These are phyloP conservation scores for Anastatus disparis DNA, from an alignment of 1,140 invertebrate species.

Conservation along the genomic window DNA sequence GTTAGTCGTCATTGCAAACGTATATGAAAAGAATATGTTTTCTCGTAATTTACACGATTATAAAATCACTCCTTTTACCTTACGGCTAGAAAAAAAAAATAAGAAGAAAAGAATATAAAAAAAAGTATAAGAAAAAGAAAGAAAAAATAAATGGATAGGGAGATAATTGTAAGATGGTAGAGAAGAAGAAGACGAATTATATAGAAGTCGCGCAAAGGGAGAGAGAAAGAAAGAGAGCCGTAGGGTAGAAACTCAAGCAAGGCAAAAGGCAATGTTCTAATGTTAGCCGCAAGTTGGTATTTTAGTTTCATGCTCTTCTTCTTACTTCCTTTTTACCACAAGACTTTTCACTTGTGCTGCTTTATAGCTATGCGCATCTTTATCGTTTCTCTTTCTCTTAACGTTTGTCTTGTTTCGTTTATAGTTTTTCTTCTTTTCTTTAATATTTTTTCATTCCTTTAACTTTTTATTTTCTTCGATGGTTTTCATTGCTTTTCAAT, in stretches of 20 bases:
- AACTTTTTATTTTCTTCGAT: background rate
- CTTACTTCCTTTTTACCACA: background rate
- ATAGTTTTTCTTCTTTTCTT: too few species aligned
- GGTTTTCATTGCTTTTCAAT: background rate
- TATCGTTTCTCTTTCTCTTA: background rate
- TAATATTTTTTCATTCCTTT: background rate
- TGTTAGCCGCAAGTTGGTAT: conserved; percentile 5
- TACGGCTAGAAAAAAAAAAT: background rate
- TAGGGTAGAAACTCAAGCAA: too few species aligned
- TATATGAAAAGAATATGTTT: background rate
- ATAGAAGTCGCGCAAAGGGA: background rate
- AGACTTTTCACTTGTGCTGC: background rate
- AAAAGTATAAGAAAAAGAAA: background rate
- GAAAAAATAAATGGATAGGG: background rate
- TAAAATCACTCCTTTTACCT: conserved; percentile 18
- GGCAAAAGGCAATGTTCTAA: too few species aligned
- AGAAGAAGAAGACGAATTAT: conserved; percentile 13
- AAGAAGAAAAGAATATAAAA: background rate
- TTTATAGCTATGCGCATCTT: background rate
- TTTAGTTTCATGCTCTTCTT: conserved; percentile 19
- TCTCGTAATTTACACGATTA: conserved; percentile 20
- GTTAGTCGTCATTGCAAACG: background rate
- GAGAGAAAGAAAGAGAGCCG: background rate
- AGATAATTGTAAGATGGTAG: conserved; percentile 8
- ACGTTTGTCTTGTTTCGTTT: too few species aligned